These are phyloP conservation scores for Apocheima hispidaria DNA, from an alignment of 2,888 invertebrate genomes.

Conservation along the genomic window DNA sequence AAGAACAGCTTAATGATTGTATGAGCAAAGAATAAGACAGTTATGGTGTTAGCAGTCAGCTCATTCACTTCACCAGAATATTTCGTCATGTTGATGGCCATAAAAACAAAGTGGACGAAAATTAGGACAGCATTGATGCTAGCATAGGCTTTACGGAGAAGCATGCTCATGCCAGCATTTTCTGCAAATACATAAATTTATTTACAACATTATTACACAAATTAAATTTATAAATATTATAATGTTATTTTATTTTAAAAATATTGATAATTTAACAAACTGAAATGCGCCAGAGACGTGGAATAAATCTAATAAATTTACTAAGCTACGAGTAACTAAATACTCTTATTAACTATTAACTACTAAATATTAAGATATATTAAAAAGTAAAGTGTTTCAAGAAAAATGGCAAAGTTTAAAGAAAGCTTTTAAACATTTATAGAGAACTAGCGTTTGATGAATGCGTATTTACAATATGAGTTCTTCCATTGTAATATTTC, in stretches of 20 bases:
- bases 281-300: too few relatives aligned
- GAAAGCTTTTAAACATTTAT: too few relatives aligned
- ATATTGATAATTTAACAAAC: too few relatives aligned
- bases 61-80: slow-evolving; percentile 92
- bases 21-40: slow-evolving; percentile 92
- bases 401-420: too few relatives aligned
- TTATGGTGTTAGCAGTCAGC: slow-evolving; percentile 92
- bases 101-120: slow-evolving; percentile 86
- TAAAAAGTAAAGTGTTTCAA: too few relatives aligned
- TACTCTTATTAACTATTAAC: too few relatives aligned
- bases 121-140: slow-evolving; percentile 87
- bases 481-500: neutral
- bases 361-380: too few relatives aligned
- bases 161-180: slow-evolving; percentile 76
- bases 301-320: too few relatives aligned
- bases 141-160: slow-evolving; percentile 87
- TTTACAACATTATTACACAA: slow-evolving; percentile 4
- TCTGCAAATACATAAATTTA: slow-evolving; percentile 54
- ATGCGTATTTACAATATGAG: too few relatives aligned
- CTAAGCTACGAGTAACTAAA: too few relatives aligned
- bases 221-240: neutral
- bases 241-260: too few relatives aligned
- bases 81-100: slow-evolving; percentile 89
- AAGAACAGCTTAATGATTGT: slow-evolving; percentile 91
- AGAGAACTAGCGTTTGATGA: too few relatives aligned